A percentile compares a stretch with the other conserved stretches of the same genome.
phyloP scores from a whole-genome alignment of 2,888 invertebrate genomes.

The Gerris lacustris region DNA sequence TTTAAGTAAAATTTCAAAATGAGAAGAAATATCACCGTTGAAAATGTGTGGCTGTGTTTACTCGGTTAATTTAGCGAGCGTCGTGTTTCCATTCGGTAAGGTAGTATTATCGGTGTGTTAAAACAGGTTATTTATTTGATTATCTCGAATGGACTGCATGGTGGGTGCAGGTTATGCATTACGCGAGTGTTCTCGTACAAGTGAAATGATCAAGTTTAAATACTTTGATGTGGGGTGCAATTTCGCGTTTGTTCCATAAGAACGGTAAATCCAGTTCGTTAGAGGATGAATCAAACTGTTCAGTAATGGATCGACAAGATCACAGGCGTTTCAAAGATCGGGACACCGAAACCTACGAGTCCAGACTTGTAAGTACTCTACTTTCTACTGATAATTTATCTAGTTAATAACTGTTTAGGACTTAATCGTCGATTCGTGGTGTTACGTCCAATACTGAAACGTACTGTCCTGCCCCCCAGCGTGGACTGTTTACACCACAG shows the following conservation, averaged over 20 bases:
- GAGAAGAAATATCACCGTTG: too few species aligned
- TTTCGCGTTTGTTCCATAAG: slow-evolving; percentile 26
- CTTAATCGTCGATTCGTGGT: too few species aligned
- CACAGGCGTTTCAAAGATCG: slow-evolving; percentile 20
- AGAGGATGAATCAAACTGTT: slow-evolving; percentile 21
- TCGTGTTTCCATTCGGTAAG: too few species aligned
- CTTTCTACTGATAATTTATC: too few species aligned
- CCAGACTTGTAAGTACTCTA: slow-evolving; percentile 22
- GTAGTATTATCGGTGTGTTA: background rate
- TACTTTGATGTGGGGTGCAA: slow-evolving; percentile 27
- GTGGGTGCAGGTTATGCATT: slow-evolving; percentile 1
- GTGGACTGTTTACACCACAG: too few species aligned
- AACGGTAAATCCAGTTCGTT: slow-evolving; percentile 22
- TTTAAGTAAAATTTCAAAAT: background rate
- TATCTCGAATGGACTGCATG: background rate
- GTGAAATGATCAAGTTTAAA: slow-evolving; percentile 13
- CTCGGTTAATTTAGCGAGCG: too few species aligned
- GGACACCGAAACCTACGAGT: slow-evolving; percentile 22
- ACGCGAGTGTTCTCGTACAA: background rate
- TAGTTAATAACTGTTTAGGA: too few species aligned
- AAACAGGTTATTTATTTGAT: background rate
- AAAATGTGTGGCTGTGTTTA: too few species aligned
- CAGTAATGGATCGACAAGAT: slow-evolving; percentile 25
- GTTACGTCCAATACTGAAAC: too few species aligned
- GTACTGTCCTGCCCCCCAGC: too few species aligned